Evolutionary conservation across 2,797 vertebrate genomes (phyloP), one percentile per base, ranked within the genome.

Genomic region (Adelosebastes latens): DNA sequence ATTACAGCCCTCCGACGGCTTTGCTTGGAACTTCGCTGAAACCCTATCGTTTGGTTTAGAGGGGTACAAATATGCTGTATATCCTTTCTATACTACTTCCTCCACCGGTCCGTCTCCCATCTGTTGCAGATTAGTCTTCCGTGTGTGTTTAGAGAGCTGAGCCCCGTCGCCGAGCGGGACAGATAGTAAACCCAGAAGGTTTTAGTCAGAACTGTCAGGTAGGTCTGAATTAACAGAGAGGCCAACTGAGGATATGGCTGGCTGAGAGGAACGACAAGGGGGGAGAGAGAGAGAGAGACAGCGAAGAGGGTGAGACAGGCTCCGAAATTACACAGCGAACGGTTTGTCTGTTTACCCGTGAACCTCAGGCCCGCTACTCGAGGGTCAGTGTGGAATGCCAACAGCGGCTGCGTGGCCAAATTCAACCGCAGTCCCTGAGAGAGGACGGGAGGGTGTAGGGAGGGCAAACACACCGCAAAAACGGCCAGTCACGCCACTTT

Each of bases 191-290:
- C 92, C 87, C 90, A 83, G 88, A 92, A 91, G 89, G 86, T 91
- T 93, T 91, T 80, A 89, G 90, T 92, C 92, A 91, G 91, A 93
- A 87, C 93, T 91, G 89, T 93, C 90, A 93, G 88, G 92, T 94
- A 90, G 91, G 93, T 94, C 92, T 84, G 87, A 88, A 90, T 92
- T 91, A 92, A 91, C 91, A 81, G 77, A 84, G 90, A 87, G 92
- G 94, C 91, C 89, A 89, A 84, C 82, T 91, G 83, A 94, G 93
- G 93, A 90, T 90, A 90, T 86, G 86, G 79, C 80, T 83, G 88
- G 39, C 72, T 87, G 73, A 75, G 82, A 83, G 81, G 73, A 71
- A 76, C 56, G 68, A 53, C 31, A 6, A 36, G 74, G 32, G 24
- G 46, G 58, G 70, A 9, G 39, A 34, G 9, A 31, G 34, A 13